phyloP scores from a whole-genome alignment of 92 coral and sea anemone genomes.

The Umimayanthus chanpuru region DNA sequence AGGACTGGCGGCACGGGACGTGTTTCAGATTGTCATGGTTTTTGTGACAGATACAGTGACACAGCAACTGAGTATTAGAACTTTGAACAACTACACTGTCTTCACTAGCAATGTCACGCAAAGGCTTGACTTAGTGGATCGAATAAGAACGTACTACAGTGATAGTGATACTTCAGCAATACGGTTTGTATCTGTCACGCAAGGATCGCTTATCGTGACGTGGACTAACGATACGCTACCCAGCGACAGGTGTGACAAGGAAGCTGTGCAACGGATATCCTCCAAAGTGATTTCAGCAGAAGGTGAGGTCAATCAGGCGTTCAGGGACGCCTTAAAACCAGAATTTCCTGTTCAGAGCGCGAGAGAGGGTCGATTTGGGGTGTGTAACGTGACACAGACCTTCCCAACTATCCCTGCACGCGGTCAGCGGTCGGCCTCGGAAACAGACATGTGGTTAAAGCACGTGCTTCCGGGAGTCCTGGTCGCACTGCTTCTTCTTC shows the following conservation, averaged over 20 bases:
- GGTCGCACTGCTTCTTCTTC: slow-evolving; percentile 63
- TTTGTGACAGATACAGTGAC: slow-evolving; percentile 58
- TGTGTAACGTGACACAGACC: slow-evolving; percentile 62
- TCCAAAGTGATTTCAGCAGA: slow-evolving; percentile 56
- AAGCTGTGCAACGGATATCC: slow-evolving; percentile 60
- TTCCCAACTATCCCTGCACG: slow-evolving; percentile 54
- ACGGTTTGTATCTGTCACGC: slow-evolving; percentile 56
- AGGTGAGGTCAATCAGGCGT: slow-evolving; percentile 69
- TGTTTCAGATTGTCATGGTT: slow-evolving; percentile 74
- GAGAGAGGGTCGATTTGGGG: slow-evolving; percentile 62
- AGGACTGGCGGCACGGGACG: slow-evolving; percentile 73
- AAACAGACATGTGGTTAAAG: slow-evolving; percentile 76
- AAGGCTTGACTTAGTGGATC: slow-evolving; percentile 64
- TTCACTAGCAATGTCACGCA: slow-evolving; percentile 70
- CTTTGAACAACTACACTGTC: slow-evolving; percentile 54
- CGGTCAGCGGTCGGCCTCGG: slow-evolving; percentile 47
- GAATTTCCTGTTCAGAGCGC: slow-evolving; percentile 64
- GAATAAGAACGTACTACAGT: slow-evolving; percentile 67
- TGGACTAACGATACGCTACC: slow-evolving; percentile 93
- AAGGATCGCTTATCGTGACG: slow-evolving; percentile 81
- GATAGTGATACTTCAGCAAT: slow-evolving; percentile 68
- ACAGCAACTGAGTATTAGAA: slow-evolving; percentile 63
- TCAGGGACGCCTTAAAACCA: slow-evolving; percentile 68
- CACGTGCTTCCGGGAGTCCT: slow-evolving; percentile 86
- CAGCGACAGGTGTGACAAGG: slow-evolving; percentile 70